Evolutionary conservation across 2,797 vertebrate species (phyloP).

Genomic region (Antrozous pallidus): DNA sequence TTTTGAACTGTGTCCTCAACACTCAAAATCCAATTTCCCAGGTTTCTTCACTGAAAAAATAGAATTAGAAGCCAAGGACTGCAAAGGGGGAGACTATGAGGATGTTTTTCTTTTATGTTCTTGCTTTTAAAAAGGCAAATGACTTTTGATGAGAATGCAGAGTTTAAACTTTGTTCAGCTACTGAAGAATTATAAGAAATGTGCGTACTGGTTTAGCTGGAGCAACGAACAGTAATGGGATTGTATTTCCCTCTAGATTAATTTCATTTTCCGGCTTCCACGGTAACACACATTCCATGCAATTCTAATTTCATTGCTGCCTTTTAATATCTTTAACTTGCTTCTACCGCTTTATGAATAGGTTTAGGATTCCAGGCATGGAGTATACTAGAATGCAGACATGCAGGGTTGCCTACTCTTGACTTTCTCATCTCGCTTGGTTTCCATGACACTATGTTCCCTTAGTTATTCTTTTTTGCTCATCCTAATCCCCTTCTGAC

Average conservation of each 20-base stretch:
- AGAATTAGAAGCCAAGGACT: conserved; percentile 26
- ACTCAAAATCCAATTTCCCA: conserved; percentile 82
- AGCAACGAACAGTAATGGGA: background rate
- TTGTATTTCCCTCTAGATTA: background rate
- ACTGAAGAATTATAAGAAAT: background rate
- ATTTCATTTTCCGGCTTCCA: background rate
- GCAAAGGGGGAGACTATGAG: background rate
- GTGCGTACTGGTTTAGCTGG: background rate
- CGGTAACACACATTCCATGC: background rate
- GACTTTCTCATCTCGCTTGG: background rate
- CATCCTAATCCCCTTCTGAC: background rate
- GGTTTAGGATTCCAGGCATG: background rate
- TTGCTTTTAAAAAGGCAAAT: background rate
- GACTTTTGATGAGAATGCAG: background rate
- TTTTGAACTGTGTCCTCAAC: conserved; percentile 81
- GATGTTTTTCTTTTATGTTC: background rate
- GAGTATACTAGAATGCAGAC: background rate
- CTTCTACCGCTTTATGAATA: background rate
- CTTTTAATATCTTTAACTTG: background rate
- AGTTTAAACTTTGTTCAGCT: background rate
- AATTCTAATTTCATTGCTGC: background rate
- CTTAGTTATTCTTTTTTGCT: background rate
- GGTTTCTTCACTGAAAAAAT: conserved; percentile 64
- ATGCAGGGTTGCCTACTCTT: fast-evolving
- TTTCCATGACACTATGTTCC: background rate